Base-by-base conservation (phyloP, 2,797 vertebrate genomes). In the Vultur gryphus region DNA sequence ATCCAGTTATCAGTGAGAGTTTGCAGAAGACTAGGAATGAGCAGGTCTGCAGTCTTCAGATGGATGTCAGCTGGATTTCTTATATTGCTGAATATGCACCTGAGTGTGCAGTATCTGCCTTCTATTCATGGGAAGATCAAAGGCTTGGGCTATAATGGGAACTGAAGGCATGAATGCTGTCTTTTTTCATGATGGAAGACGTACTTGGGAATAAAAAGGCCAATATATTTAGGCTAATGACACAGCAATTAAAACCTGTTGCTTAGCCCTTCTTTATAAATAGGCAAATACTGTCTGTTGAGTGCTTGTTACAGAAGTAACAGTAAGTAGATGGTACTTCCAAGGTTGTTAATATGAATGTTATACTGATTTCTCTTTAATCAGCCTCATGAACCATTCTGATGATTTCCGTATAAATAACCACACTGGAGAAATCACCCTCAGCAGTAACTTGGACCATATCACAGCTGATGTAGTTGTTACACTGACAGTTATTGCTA, bases 381-480 rank as follows among this genome's bases (percentile, higher is more conserved):
- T 87, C 62, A 99, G 98, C 83, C 95, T 99, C 91, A 21, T 55
- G n/a, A 72, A 49, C 67, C 95, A 49, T 20, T 97, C 98, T 49
- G 28, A 90, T 97, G 96, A 91, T 93, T 97, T 98, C 95, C 77
- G 7, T 20, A 96, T 98, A 73, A 89, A 98, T 92, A 73, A 71
- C 35, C 29, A 23, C 66, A 98, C 97, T 9, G 98, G 98, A 71
- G 97, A 90, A 31, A 97, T 99, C 88, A 97, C 95, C 23, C 94
- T 98, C 94, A 96, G 97, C 66, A 98, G 86, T 58, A 94, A 97
- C 85, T 89, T 98, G 54, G 58, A 62, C 25, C 59, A 96, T 26
- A 19, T 98, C 88, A 98, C 64, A 31, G 89, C 97, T 13, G 98
- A 98, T 95, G 98, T 88, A 9, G 19, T 57, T 8, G 52, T 98